Base-by-base conservation (phyloP, 2,113 vertebrate genomes). In the Callipepla californica region DNA sequence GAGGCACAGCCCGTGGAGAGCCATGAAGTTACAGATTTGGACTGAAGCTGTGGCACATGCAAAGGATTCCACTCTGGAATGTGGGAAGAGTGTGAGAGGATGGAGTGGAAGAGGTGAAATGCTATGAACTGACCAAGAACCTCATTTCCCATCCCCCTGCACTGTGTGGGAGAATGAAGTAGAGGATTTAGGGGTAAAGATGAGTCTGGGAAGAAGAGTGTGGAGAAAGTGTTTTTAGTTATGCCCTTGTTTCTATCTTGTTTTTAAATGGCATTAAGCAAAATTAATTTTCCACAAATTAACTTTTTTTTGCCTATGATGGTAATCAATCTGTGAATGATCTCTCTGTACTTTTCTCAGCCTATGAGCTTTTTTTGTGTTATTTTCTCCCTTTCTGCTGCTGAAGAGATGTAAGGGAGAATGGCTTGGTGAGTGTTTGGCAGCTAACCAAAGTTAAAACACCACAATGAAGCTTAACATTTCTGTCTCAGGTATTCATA, bases 311-410 rank as follows among this genome's bases (percentile, higher is more conserved):
- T 59, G 10, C 74, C 23, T 80, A 11, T 73, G n/a, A 38, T 38
- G 11, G 6, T 53, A 53, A 53, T 53, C n/a, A 79, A 22, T 3
- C 16, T 7, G 9, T 76, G 44, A 65, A 51, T 51, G 22, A 79
- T 21, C 30, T 69, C 36, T 23, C 55, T 70, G 45, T 75, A n/a
- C 57, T 94, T 40, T 42, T 53, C 55, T 78, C 3, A 6, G 30
- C 4, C 9, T 8, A 42, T 2, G 2, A 44, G 16, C 1, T 55
- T 72, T 67, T 59, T 72, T 66, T 66, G 40, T 59, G 28, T 70
- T 74, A 30, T 55, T 91, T 79, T 73, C 40, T 51, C 3, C 0
- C 9, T 1, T 1, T 0, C 0, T 85, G 4, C 53, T 30, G 7
- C 30, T 87, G 53, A 79, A 2, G n/a, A 84, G 4, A 20, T 4